A percentile compares a stretch with the other conserved stretches of the same genome.
phyloP scores from a whole-genome alignment of 2,113 vertebrate species.

The Catharus fuscescens region DNA sequence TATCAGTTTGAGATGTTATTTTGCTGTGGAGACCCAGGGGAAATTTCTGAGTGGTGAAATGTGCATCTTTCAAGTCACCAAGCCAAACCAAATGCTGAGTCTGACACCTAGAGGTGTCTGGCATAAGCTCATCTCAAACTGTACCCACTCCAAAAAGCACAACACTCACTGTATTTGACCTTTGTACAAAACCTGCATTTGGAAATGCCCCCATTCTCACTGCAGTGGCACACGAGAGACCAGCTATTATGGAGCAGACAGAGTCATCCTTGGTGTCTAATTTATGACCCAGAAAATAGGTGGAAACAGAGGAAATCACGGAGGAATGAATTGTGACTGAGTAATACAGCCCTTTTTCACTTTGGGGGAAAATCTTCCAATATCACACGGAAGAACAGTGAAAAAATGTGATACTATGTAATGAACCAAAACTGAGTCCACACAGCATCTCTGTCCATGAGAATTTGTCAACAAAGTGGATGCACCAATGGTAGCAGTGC shows the following conservation, averaged over 20 bases:
- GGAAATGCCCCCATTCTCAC: background rate
- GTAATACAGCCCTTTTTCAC: background rate
- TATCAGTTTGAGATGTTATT: background rate
- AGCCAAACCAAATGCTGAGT: background rate
- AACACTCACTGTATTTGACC: background rate
- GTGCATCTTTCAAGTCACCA: background rate
- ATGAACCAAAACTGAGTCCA: background rate
- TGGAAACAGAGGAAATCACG: background rate
- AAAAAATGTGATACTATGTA: background rate
- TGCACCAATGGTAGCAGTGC: background rate
- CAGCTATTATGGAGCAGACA: background rate
- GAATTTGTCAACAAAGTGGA: background rate
- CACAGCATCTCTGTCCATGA: background rate
- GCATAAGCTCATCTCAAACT: background rate
- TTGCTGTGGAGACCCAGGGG: background rate
- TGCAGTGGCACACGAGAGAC: background rate
- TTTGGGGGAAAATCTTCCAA: background rate
- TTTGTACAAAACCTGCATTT: background rate
- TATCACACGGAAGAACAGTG: background rate
- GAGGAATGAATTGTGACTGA: background rate
- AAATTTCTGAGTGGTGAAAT: background rate
- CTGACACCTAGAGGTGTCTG: slow-evolving; percentile 28
- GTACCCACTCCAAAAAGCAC: background rate
- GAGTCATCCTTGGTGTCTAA: background rate
- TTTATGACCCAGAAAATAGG: background rate